Percentiles rank a stretch among this genome's conserved stretches.
These are phyloP conservation scores for Pantelozetes paolii DNA, from an alignment of 2,888 invertebrate genomes.

Conservation along the genomic window DNA sequence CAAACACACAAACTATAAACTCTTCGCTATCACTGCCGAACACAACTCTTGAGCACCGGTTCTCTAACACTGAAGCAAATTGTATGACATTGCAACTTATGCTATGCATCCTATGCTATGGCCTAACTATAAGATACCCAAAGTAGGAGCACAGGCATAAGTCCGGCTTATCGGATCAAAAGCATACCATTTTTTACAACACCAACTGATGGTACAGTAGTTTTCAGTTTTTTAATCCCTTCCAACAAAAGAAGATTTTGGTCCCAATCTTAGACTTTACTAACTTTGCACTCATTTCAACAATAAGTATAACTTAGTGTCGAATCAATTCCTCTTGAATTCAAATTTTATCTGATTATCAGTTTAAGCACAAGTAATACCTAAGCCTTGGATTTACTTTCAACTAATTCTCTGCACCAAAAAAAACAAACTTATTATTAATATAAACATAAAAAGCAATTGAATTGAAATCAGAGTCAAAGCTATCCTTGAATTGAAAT, in stretches of 20 bases:
- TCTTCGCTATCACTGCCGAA: conserved; percentile 15
- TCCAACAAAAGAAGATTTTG: conserved; percentile 37
- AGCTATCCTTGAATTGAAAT: neutral
- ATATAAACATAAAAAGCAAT: neutral
- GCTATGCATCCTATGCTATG: conserved; percentile 1
- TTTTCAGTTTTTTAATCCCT: conserved; percentile 26
- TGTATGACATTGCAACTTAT: conserved; percentile 26
- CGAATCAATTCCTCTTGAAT: neutral
- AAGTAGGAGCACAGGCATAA: conserved; percentile 22
- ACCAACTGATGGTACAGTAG: conserved; percentile 3
- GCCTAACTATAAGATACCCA: conserved; percentile 20
- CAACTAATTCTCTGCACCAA: neutral
- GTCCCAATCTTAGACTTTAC: conserved; percentile 32
- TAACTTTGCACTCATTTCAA: conserved; percentile 16
- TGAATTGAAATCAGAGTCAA: neutral
- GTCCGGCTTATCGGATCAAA: conserved; percentile 37
- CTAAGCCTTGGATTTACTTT: neutral
- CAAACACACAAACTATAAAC: neutral
- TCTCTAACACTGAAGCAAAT: conserved; percentile 1
- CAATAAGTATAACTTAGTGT: conserved; percentile 18
- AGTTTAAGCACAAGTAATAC: neutral
- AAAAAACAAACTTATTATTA: neutral
- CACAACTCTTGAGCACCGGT: conserved; percentile 38
- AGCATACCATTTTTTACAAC: conserved; percentile 31
- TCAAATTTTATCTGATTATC: conserved; percentile 32